Conservation (phyloP, 2,888 invertebrate species). For the Tenthredo scrophulariae region DNA sequence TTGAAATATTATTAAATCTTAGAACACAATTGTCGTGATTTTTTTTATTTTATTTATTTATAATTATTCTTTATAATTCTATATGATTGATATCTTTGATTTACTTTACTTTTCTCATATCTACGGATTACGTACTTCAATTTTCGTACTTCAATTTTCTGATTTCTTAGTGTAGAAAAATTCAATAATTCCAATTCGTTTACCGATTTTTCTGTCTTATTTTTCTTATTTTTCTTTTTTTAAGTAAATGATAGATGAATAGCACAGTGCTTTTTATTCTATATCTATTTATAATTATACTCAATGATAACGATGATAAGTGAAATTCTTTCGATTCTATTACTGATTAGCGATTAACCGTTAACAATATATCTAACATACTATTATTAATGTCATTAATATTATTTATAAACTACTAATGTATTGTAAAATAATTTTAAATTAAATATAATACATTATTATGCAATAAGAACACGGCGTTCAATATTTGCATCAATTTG, state of each 20-base stretch:
- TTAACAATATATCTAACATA: slow-evolving; percentile 29
- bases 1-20: slow-evolving; percentile 30
- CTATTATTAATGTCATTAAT: slow-evolving; percentile 17
- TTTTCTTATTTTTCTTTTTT: neutral
- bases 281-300: neutral
- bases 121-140: neutral
- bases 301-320: slow-evolving; percentile 1
- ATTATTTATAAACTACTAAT: slow-evolving; percentile 40
- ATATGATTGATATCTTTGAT: neutral
- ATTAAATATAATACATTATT: slow-evolving; percentile 30
- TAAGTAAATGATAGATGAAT: neutral
- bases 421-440: slow-evolving; percentile 29
- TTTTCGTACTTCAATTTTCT: neutral
- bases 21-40: neutral
- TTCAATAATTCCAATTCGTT: neutral
- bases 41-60: neutral
- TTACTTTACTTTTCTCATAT: neutral
- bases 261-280: neutral
- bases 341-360: slow-evolving; percentile 8
- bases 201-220: neutral
- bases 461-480: slow-evolving; percentile 6
- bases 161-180: neutral
- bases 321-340: neutral
- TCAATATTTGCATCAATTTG: slow-evolving; percentile 23
- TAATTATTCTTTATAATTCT: neutral